These are phyloP conservation scores for Dendropsophus ebraccatus DNA, from an alignment of 2,113 vertebrate species.

Conservation along the genomic window DNA sequence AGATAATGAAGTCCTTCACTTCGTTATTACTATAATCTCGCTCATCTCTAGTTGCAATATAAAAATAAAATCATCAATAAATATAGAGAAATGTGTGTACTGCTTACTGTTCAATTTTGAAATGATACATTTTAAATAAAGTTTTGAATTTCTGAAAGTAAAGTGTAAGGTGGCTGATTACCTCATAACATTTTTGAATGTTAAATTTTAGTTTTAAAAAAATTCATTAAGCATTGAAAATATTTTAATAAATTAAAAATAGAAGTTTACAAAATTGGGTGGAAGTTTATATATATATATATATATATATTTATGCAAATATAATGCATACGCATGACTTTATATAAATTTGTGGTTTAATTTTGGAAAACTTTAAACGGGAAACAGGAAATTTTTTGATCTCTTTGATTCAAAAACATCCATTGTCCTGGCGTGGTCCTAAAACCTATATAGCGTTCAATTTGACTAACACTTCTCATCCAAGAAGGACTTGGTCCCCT, in stretches of 20 bases:
- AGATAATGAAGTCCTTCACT: too few species aligned
- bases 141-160: background rate
- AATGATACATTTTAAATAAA: background rate
- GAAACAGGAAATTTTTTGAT: background rate
- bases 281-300: background rate
- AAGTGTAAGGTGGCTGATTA: background rate
- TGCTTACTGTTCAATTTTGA: background rate
- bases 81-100: background rate
- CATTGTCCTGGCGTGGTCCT: background rate
- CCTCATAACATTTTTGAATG: too few species aligned
- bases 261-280: too few species aligned
- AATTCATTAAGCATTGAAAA: too few species aligned
- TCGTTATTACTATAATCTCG: too few species aligned
- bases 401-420: background rate
- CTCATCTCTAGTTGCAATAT: too few species aligned
- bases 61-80: background rate
- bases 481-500: constrained; percentile 43
- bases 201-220: too few species aligned
- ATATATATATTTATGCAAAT: background rate
- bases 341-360: too few species aligned
- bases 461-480: background rate
- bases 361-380: background rate
- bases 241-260: too few species aligned
- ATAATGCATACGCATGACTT: background rate
- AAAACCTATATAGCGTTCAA: background rate